These are phyloP conservation scores for Yponomeuta cagnagella DNA, from an alignment of 2,888 invertebrate species.

Conservation along the genomic window DNA sequence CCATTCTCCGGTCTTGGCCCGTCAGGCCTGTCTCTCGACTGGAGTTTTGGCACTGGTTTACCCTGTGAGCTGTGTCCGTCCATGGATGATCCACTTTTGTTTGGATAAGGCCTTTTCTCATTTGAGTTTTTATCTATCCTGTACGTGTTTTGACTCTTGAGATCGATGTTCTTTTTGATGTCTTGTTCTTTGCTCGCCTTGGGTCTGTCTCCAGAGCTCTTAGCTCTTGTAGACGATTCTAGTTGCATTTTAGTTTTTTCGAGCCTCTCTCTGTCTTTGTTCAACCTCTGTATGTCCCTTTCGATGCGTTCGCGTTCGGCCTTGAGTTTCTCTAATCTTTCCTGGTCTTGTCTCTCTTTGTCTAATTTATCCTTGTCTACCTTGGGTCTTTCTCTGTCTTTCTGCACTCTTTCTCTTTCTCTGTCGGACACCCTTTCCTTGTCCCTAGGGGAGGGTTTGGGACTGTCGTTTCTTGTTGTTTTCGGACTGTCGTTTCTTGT, in stretches of 20 bases:
- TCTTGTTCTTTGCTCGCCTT: slow-evolving; percentile 35
- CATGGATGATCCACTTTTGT: slow-evolving; percentile 32
- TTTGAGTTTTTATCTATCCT: slow-evolving; percentile 67
- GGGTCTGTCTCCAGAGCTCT: slow-evolving; percentile 39
- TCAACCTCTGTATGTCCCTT: slow-evolving; percentile 57
- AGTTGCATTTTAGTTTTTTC: slow-evolving; percentile 57
- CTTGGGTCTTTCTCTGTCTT: slow-evolving; percentile 33
- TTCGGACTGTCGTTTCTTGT: slow-evolving; percentile 13
- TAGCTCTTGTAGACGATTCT: slow-evolving; percentile 48
- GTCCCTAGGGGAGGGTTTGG: slow-evolving; percentile 22
- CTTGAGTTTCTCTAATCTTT: slow-evolving; percentile 54
- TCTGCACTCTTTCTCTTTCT: slow-evolving; percentile 37
- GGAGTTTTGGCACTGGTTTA: slow-evolving; percentile 49
- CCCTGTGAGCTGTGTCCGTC: slow-evolving; percentile 50
- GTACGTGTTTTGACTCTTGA: slow-evolving; percentile 65
- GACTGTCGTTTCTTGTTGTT: slow-evolving; percentile 12
- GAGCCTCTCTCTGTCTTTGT: slow-evolving; percentile 53
- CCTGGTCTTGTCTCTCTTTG: slow-evolving; percentile 43
- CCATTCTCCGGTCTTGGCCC: slow-evolving; percentile 33
- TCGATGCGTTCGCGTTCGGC: slow-evolving; percentile 63
- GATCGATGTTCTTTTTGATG: slow-evolving; percentile 58
- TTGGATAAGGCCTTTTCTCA: slow-evolving; percentile 43
- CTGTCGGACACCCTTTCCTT: slow-evolving; percentile 30
- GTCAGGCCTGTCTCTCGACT: slow-evolving; percentile 44
- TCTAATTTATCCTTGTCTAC: slow-evolving; percentile 42